These are phyloP conservation scores for Philopotamus ludificatus DNA, from an alignment of 1,140 invertebrate genomes.

Conservation along the genomic window DNA sequence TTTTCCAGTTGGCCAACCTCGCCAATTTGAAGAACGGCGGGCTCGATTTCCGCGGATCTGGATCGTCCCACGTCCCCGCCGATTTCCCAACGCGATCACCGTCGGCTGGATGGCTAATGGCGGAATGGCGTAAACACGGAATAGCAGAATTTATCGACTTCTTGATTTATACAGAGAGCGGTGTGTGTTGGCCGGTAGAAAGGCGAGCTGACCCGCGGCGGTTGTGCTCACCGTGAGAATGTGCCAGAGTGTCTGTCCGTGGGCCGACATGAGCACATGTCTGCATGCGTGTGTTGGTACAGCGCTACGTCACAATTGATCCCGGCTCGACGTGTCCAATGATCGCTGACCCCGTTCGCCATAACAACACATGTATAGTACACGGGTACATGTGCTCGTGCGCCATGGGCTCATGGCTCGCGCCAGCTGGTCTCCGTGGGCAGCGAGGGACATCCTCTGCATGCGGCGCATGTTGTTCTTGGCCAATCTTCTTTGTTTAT, in stretches of 20 bases:
- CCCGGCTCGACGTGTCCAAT: neutral
- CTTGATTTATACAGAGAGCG: neutral
- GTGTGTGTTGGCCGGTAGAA: neutral
- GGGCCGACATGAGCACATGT: neutral
- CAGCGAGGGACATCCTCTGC: too few species aligned
- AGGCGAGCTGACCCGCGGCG: conserved; percentile 14
- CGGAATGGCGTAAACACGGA: neutral
- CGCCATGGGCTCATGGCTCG: too few species aligned
- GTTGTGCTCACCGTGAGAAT: conserved; percentile 14
- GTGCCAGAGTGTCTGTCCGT: neutral
- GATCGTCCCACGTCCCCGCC: too few species aligned
- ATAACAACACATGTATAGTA: neutral
- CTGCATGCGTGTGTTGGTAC: too few species aligned
- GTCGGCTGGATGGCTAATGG: too few species aligned
- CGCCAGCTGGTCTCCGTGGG: too few species aligned
- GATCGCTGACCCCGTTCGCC: conserved; percentile 3
- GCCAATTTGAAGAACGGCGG: too few species aligned
- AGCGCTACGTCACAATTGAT: conserved; percentile 8
- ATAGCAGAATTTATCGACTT: neutral
- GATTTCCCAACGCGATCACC: too few species aligned
- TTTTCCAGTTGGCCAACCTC: too few species aligned
- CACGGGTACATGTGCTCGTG: neutral
- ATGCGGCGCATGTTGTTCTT: neutral
- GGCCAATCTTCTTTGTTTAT: neutral
- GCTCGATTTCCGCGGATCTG: too few species aligned